A percentile compares a stretch with the other conserved stretches of the same genome.
Conservation (phyloP, 2,113 vertebrate genomes). For the Taxidea taxus region DNA sequence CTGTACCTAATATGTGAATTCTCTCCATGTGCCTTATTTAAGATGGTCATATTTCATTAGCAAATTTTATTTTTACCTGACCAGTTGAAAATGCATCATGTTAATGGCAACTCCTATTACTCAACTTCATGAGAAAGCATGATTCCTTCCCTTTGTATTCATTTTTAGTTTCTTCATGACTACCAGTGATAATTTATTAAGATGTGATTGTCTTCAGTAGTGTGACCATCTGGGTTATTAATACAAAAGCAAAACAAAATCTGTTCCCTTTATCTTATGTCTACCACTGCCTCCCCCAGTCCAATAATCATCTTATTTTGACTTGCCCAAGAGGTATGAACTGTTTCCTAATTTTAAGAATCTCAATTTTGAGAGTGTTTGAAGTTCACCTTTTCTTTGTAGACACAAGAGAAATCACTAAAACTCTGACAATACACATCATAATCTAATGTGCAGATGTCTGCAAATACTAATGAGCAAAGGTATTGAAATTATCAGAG, state of each 20-base stretch:
- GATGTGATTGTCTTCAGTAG: constrained; percentile 51
- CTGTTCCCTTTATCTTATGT: constrained; percentile 44
- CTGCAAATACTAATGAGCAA: constrained; percentile 56
- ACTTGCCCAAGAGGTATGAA: constrained; percentile 9
- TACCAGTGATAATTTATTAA: constrained; percentile 61
- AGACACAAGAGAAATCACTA: constrained; percentile 33
- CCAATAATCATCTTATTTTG: background rate
- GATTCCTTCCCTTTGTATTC: background rate
- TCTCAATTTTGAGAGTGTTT: background rate
- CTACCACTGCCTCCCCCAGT: background rate
- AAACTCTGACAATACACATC: constrained; percentile 59
- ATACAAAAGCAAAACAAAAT: constrained; percentile 65
- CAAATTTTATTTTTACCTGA: constrained; percentile 79
- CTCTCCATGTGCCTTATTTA: constrained; percentile 68
- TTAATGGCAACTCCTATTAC: constrained; percentile 66
- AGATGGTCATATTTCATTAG: constrained; percentile 61
- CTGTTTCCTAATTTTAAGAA: constrained; percentile 40
- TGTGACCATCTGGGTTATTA: constrained; percentile 62
- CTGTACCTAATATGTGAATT: constrained; percentile 62
- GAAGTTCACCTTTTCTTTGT: constrained; percentile 39
- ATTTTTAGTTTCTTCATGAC: constrained; percentile 62
- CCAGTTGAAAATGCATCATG: constrained; percentile 58
- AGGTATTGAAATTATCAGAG: constrained; percentile 61
- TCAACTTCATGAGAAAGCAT: constrained; percentile 65
- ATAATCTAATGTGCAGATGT: constrained; percentile 68